Evolutionary conservation across 1,140 invertebrate species (phyloP).

Genomic region (Neomicropteryx cornuta): DNA sequence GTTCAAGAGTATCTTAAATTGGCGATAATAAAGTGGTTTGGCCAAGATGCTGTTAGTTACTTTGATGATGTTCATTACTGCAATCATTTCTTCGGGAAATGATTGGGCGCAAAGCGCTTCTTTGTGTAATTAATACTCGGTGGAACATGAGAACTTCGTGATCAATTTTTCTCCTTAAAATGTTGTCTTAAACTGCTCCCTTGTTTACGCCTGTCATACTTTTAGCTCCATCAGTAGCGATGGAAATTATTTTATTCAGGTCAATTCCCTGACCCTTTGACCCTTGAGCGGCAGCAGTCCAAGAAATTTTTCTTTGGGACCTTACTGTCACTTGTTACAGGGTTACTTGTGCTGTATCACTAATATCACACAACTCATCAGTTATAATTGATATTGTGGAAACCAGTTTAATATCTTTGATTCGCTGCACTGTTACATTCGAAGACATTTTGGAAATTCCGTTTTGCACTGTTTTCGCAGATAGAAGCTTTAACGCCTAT

Average conservation of each 20-base stretch:
- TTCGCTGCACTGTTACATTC: slow-evolving; percentile 17
- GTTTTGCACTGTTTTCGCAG: slow-evolving; percentile 20
- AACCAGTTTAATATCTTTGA: slow-evolving; percentile 18
- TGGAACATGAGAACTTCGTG: slow-evolving; percentile 20
- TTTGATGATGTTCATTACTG: slow-evolving; percentile 16
- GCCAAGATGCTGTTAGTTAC: slow-evolving; percentile 17
- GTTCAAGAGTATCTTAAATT: slow-evolving; percentile 20
- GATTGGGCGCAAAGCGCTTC: slow-evolving; percentile 16
- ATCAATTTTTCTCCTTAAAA: slow-evolving; percentile 19
- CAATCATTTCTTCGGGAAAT: slow-evolving; percentile 15
- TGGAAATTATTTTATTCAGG: slow-evolving; percentile 21
- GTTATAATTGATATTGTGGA: slow-evolving; percentile 16
- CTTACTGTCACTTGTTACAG: slow-evolving; percentile 14
- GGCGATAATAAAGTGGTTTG: slow-evolving; percentile 19
- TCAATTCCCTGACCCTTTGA: slow-evolving; percentile 18
- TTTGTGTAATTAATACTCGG: slow-evolving; percentile 19
- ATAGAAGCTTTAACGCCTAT: too few species aligned
- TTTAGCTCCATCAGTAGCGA: slow-evolving; percentile 14
- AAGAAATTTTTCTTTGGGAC: slow-evolving; percentile 18
- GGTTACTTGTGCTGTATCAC: slow-evolving; percentile 19
- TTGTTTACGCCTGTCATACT: slow-evolving; percentile 16
- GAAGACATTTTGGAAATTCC: slow-evolving; percentile 20
- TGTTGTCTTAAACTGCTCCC: slow-evolving; percentile 4
- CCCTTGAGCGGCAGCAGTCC: slow-evolving; percentile 17
- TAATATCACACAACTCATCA: slow-evolving; percentile 20